phyloP scores from a whole-genome alignment of 2,888 invertebrate species.

The Torymus texanus region DNA sequence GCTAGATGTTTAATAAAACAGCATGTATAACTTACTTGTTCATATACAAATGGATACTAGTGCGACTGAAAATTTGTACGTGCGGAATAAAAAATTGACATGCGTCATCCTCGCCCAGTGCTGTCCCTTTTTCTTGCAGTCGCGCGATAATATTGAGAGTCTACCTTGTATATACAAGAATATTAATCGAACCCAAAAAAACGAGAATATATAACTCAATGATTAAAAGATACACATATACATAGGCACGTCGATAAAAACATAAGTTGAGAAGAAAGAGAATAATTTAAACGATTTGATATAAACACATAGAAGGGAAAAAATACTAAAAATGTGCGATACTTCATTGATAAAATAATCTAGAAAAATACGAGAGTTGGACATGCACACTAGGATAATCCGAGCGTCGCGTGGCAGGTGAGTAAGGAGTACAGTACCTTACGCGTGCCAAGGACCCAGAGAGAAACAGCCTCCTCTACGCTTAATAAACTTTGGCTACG shows the following conservation, averaged over 20 bases:
- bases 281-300: neutral
- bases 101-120: conserved; percentile 19
- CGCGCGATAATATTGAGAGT: conserved; percentile 3
- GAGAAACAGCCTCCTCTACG: conserved; percentile 95
- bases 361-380: conserved; percentile 30
- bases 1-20: conserved; percentile 22
- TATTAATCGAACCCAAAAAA: conserved; percentile 5
- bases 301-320: neutral
- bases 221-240: no score
- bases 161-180: conserved; percentile 17
- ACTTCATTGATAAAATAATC: conserved; percentile 23
- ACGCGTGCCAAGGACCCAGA: conserved; percentile 95
- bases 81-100: conserved; percentile 16
- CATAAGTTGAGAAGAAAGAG: no score
- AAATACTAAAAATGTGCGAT: conserved; percentile 23
- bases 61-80: conserved; percentile 13
- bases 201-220: neutral
- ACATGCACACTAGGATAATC: conserved; percentile 45
- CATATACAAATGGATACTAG: neutral
- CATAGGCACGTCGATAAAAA: no score
- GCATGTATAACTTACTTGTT: conserved; percentile 30
- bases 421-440: conserved; percentile 82
- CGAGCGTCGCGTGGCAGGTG: conserved; percentile 61
- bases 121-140: conserved; percentile 8
- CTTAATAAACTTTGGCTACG: conserved; percentile 86